A percentile compares a stretch with the other conserved stretches of the same genome.
phyloP scores from a whole-genome alignment of 2,113 vertebrate species.

The Nasalis larvatus region DNA sequence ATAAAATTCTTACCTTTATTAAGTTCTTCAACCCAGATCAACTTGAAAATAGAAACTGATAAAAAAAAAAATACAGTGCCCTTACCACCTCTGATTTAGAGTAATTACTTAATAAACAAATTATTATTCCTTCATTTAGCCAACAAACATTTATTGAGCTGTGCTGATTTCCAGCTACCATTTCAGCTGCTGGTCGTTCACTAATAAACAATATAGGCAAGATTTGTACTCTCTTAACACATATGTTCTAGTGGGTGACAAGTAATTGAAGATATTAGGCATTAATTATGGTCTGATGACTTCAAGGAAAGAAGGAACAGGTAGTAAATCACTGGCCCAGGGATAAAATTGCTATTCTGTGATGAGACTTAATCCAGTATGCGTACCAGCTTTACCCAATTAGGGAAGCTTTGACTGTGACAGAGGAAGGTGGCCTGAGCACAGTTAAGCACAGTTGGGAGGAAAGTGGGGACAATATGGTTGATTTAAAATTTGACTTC shows the following conservation, averaged over 20 bases:
- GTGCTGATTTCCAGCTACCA: background rate
- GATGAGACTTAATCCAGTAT: background rate
- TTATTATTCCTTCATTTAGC: background rate
- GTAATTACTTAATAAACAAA: background rate
- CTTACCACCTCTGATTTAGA: background rate
- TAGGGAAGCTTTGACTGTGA: background rate
- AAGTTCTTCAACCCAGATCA: background rate
- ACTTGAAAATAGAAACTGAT: background rate
- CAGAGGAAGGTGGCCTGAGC: background rate
- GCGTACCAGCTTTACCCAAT: background rate
- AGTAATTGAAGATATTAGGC: background rate
- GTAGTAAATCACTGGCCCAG: background rate
- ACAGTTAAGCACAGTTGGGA: background rate
- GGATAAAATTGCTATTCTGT: background rate
- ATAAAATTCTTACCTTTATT: background rate
- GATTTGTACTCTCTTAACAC: background rate
- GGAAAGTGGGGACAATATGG: background rate
- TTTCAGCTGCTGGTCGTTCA: background rate
- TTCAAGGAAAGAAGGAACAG: background rate
- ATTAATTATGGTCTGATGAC: background rate
- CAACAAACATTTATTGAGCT: background rate
- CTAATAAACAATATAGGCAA: background rate
- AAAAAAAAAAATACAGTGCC: background rate
- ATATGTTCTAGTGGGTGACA: background rate
- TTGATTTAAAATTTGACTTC: background rate